Conservation (phyloP, 2,113 vertebrate genomes). For the Anarrhichthys ocellatus region DNA sequence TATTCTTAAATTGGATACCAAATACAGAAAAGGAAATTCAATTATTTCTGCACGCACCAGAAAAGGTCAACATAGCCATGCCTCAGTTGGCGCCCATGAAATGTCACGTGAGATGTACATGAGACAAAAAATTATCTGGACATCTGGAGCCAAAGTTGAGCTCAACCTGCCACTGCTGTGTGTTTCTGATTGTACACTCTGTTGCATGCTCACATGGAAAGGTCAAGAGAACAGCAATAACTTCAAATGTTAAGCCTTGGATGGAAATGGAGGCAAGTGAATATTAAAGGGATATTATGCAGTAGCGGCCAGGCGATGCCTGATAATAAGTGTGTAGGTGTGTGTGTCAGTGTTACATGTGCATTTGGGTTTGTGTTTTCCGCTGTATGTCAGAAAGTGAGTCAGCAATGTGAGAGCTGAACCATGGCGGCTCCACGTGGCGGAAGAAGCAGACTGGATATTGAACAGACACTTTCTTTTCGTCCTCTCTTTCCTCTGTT, state of each 20-base stretch:
- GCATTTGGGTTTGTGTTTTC: neutral
- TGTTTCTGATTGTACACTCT: neutral
- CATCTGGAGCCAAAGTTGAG: neutral
- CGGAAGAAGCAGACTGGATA: conserved; percentile 14
- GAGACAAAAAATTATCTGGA: neutral
- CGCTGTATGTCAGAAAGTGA: conserved; percentile 4
- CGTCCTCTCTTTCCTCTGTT: conserved; percentile 2
- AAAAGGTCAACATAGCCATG: conserved; percentile 36
- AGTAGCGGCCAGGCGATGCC: neutral
- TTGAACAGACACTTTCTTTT: conserved; percentile 19
- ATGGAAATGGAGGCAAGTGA: conserved; percentile 33
- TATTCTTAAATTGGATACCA: neutral
- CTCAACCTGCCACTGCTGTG: neutral
- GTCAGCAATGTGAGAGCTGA: conserved; percentile 15
- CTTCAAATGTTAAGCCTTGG: conserved; percentile 48
- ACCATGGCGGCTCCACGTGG: neutral
- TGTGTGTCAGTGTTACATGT: neutral
- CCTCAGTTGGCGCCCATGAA: conserved; percentile 21
- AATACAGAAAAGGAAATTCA: conserved; percentile 19
- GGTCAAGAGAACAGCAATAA: conserved; percentile 53
- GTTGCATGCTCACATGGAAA: conserved; percentile 31
- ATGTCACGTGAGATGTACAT: conserved; percentile 30
- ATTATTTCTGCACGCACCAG: neutral
- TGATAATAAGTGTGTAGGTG: conserved; percentile 12
- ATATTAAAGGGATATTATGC: conserved; percentile 36